Evolutionary conservation across 2,888 invertebrate species (phyloP).

Genomic region (Pantelozetes paolii): DNA sequence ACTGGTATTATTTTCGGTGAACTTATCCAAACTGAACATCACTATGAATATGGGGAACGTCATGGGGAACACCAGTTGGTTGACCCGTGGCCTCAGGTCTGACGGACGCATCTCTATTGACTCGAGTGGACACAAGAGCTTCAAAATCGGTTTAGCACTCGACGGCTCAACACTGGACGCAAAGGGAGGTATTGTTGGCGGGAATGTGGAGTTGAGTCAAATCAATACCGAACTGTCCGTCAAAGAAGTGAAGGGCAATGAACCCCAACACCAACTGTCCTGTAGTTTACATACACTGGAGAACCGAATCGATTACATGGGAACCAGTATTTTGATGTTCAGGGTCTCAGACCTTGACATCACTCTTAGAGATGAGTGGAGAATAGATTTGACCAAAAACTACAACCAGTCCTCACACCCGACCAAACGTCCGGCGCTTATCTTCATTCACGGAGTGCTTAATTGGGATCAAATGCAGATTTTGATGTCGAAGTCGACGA

Average conservation of each 20-base stretch:
- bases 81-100: slow-evolving; percentile 84
- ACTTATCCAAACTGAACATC: slow-evolving; percentile 90
- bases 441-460: slow-evolving; percentile 85
- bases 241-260: slow-evolving; percentile 79
- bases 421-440: slow-evolving; percentile 71
- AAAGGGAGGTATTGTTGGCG: slow-evolving; percentile 95
- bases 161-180: slow-evolving; percentile 89
- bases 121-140: slow-evolving; percentile 87
- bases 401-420: slow-evolving; percentile 56
- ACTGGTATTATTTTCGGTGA: slow-evolving; percentile 87
- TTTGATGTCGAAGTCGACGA: slow-evolving; percentile 93
- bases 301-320: slow-evolving; percentile 94
- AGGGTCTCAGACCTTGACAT: slow-evolving; percentile 77
- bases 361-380: slow-evolving; percentile 82
- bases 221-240: slow-evolving; percentile 87
- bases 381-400: slow-evolving; percentile 58
- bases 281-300: slow-evolving; percentile 78
- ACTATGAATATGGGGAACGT: slow-evolving; percentile 99
- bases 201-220: slow-evolving; percentile 82
- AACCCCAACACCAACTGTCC: slow-evolving; percentile 81
- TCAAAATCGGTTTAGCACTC: slow-evolving; percentile 80
- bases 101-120: slow-evolving; percentile 88
- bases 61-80: slow-evolving; percentile 97
- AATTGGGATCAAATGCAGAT: slow-evolving; percentile 95
- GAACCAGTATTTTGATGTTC: slow-evolving; percentile 87